Conservation (phyloP, 2,113 vertebrate species). For the Grallaria varia region DNA sequence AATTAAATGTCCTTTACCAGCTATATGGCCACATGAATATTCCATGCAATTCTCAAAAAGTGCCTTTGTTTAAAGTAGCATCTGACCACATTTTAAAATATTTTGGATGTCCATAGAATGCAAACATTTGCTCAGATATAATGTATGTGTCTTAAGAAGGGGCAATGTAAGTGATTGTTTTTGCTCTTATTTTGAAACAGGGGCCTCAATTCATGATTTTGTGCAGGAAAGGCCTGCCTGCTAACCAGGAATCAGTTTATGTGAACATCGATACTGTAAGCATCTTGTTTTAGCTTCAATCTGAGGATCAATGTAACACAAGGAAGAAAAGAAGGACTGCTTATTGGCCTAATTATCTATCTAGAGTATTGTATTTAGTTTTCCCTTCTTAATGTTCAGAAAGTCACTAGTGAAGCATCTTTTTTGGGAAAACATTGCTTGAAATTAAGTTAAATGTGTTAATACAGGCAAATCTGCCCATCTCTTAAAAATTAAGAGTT, state of each 20-base stretch:
- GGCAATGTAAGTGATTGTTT: background rate
- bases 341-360: background rate
- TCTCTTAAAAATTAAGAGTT: background rate
- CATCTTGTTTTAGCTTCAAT: background rate
- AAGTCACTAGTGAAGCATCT: background rate
- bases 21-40: background rate
- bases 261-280: background rate
- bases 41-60: background rate
- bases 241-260: background rate
- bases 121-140: background rate
- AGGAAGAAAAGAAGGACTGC: background rate
- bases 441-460: background rate
- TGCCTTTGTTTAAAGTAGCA: background rate
- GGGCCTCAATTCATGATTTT: background rate
- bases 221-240: background rate
- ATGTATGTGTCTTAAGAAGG: background rate
- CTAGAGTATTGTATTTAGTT: background rate
- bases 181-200: background rate
- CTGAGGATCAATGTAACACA: background rate
- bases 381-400: background rate
- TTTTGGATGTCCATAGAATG: background rate
- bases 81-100: background rate
- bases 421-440: background rate
- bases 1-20: background rate
- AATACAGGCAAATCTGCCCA: background rate